A percentile compares a stretch with the other conserved stretches of the same genome.
Evolutionary conservation across 2,888 invertebrate species (phyloP).

Genomic region (Globia sparganii): DNA sequence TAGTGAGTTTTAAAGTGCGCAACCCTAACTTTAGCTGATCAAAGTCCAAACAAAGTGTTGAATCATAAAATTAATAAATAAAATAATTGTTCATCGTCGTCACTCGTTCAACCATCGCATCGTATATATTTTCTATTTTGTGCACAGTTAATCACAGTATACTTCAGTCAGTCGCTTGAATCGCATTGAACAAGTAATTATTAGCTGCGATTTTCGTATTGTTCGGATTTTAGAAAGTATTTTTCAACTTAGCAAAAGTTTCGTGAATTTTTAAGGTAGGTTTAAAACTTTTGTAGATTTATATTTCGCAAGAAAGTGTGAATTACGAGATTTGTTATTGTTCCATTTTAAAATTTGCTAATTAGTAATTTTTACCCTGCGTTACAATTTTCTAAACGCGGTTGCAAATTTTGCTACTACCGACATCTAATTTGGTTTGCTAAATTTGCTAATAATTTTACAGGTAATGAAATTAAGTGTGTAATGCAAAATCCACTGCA

Average conservation of each 20-base stretch:
- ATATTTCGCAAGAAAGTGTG: background rate
- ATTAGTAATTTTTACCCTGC: slow-evolving; percentile 7
- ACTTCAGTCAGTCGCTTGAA: slow-evolving; percentile 54
- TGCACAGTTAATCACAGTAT: slow-evolving; percentile 37
- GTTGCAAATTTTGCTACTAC: slow-evolving; percentile 13
- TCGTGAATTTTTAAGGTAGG: slow-evolving; percentile 48
- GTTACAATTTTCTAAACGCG: slow-evolving; percentile 10
- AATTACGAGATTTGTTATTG: slow-evolving; percentile 14
- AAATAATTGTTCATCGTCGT: slow-evolving; percentile 42
- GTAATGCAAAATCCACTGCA: background rate
- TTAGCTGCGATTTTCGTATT: slow-evolving; percentile 9
- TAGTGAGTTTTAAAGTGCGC: slow-evolving; percentile 24
- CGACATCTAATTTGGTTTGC: slow-evolving; percentile 8
- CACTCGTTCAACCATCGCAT: slow-evolving; percentile 29
- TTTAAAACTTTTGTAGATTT: slow-evolving; percentile 5
- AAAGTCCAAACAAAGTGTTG: slow-evolving; percentile 65
- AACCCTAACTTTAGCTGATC: slow-evolving; percentile 36
- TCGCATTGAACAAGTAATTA: slow-evolving; percentile 36
- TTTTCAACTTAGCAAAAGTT: slow-evolving; percentile 35
- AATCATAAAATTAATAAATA: slow-evolving; percentile 51
- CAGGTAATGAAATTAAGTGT: background rate
- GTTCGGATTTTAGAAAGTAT: slow-evolving; percentile 53
- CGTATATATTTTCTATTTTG: slow-evolving; percentile 46
- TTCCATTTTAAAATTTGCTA: slow-evolving; percentile 1
- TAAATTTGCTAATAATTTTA: background rate